phyloP scores from a whole-genome alignment of 2,888 invertebrate genomes.

The Conops quadrifasciatus region DNA sequence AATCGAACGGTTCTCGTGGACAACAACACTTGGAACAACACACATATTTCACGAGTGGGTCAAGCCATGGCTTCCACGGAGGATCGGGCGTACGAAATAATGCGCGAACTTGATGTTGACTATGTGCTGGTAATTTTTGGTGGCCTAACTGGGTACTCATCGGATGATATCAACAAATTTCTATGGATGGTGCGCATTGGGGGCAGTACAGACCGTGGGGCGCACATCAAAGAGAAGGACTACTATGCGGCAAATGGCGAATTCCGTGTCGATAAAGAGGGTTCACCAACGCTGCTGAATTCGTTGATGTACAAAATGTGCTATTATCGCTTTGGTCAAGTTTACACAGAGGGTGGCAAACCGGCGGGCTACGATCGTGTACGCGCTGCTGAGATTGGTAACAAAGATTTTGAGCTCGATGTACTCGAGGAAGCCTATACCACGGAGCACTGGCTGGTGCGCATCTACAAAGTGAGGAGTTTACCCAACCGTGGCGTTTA shows the following conservation, averaged over 20 bases:
- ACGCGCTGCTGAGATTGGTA: slow-evolving; percentile 96
- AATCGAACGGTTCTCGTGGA: slow-evolving; percentile 97
- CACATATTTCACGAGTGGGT: slow-evolving; percentile 96
- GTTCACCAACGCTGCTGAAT: slow-evolving; percentile 89
- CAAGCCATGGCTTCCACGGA: slow-evolving; percentile 99
- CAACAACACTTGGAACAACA: slow-evolving; percentile 99
- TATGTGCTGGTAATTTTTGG: slow-evolving; percentile 99
- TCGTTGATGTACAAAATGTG: slow-evolving; percentile 99
- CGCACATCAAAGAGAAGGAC: slow-evolving; percentile 95
- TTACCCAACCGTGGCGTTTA: slow-evolving; percentile 86
- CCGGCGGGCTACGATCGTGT: slow-evolving; percentile 97
- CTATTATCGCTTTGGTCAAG: slow-evolving; percentile 95
- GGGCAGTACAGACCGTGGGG: slow-evolving; percentile 93
- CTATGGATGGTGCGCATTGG: slow-evolving; percentile 99
- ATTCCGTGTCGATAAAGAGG: slow-evolving; percentile 95
- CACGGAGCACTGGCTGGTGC: slow-evolving; percentile 98
- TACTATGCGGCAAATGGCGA: slow-evolving; percentile 97
- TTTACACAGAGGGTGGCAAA: slow-evolving; percentile 94
- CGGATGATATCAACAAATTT: slow-evolving; percentile 99
- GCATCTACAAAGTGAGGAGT: slow-evolving; percentile 97
- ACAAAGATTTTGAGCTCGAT: slow-evolving; percentile 97
- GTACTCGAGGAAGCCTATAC: slow-evolving; percentile 99
- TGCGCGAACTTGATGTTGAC: slow-evolving; percentile 96
- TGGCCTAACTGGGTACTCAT: slow-evolving; percentile 97
- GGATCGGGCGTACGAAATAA: slow-evolving; percentile 97